Evolutionary conservation across 2,113 vertebrate species (phyloP), one percentile per base, ranked within the genome.

Genomic region (Paracanthobrama guichenoti): DNA sequence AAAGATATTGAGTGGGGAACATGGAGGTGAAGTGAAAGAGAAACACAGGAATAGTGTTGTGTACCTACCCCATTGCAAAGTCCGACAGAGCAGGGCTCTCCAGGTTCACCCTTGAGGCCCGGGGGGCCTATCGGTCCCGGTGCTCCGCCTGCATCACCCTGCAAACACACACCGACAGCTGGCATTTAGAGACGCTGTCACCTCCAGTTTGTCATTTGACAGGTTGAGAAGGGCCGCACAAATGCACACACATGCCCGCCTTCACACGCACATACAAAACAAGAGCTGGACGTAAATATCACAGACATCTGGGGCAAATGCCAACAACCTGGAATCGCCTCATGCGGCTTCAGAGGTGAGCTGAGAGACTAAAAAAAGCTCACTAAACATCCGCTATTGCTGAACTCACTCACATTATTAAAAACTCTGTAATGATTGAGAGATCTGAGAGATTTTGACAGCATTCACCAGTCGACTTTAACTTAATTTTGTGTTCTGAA

Each of bases 91-190:
- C 95, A 96, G 83, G 94, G 94, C 89, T 94, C 94, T 42, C 97
- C 97, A 77, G 94, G 92, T 59, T 98, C 97, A 3, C 98, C 98
- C 93, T 98, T 98, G n/a, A 94, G 95, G 90, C 97, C 98, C 24
- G 94, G 95, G 74, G 92, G 90, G 57, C 97, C 97, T 50, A 93
- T 95, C 0, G 93, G 95, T 10, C 97, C 97, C 7, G 89, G 89
- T 86, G 93, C 90, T 35, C 95, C 95, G 80, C 95, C 96, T 76
- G 95, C 81, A 57, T 98, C 96, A 10, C 98, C 98, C 97, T 99
- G 85, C 18, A 76, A 42, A 73, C 76, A 77, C 20, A 84, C 20
- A 86, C 2, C 26, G 8, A 79, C 44, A 79, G 28, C 50, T 11
- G 53, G 73, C 39, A 53, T 83, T 80, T 28, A 89, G 24, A 71